Conservation (phyloP, 53 echinoderm and acorn worm genomes). For the Antedon mediterranea region DNA sequence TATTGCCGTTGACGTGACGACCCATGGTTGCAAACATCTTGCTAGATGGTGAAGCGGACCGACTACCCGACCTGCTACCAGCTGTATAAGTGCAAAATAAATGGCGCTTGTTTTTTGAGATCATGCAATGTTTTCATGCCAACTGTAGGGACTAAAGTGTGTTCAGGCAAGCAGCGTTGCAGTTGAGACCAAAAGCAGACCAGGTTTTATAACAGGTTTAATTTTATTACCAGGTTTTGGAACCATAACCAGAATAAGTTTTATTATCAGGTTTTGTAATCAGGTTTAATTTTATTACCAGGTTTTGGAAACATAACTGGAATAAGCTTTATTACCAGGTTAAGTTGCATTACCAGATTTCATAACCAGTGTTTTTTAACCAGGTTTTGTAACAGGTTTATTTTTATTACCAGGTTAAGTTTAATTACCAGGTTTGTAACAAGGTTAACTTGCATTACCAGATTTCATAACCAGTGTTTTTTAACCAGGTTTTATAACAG, state of each 20-base stretch:
- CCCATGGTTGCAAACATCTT: conserved; percentile 36
- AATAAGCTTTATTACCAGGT: too few species aligned
- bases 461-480: too few species aligned
- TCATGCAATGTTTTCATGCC: background rate
- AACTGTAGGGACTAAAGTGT: background rate
- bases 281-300: too few species aligned
- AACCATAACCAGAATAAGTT: too few species aligned
- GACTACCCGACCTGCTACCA: conserved; percentile 68
- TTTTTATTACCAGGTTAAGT: too few species aligned
- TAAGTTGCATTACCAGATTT: too few species aligned
- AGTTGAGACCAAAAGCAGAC: background rate
- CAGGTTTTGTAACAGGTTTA: background rate
- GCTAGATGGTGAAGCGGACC: conserved; percentile 83
- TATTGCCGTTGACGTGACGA: conserved; percentile 30
- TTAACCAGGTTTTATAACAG: too few species aligned
- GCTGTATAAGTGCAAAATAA: conserved; percentile 32
- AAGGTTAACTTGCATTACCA: too few species aligned
- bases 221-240: too few species aligned
- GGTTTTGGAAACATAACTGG: too few species aligned
- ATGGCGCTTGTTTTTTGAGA: background rate
- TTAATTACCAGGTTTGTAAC: too few species aligned
- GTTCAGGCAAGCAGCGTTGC: background rate
- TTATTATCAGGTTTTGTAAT: too few species aligned
- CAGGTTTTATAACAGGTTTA: background rate
- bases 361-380: background rate